Evolutionary conservation across 2,888 invertebrate species (phyloP), one percentile per base, ranked within the genome.

Genomic region (Sialis lutaria): DNA sequence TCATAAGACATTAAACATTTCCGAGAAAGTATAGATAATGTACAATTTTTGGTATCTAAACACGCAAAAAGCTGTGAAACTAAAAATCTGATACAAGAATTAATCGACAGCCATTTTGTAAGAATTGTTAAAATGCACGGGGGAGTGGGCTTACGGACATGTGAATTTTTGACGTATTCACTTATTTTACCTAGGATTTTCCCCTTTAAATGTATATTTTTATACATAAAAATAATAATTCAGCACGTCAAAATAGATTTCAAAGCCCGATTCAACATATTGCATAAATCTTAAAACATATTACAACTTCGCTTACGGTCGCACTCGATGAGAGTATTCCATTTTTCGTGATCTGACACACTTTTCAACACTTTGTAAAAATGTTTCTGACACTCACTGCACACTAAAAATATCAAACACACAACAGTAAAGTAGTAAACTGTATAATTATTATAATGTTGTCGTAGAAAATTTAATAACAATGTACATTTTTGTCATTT

Each of bases 41-140:
- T 22, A 22, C 22, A 22, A 22, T 22, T 22, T 22, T 22, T 22
- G 22, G 2, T 22, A 22, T 22, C 22, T 22, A 22, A 22, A 22
- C 22, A 22, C 22, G 22, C 31, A 10, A 45, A 45, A 39, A 40
- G 40, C 33, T 22, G 34, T 32, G 12, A 40, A 45, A 40, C 12
- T 12, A 13, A 22, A 31, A 31, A 45, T 45, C 33, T 45, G 22
- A 45, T 40, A 31, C n/a, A 34, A 12, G 22, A 40, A 30, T 45
- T 40, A 45, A 45, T 35, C 45, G 45, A 45, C 45, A 45, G 45
- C 45, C 45, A 45, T 45, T 45, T 45, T 45, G 45, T 45, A 45
- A 43, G 43, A 32, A 43, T 33, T 33, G 39, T 40, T 10, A 13
- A 43, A 33, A 33, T 32, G 32, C 45, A 45, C 40, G 45, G 45